Percentiles rank a stretch among this genome's conserved stretches.
phyloP scores from a whole-genome alignment of 2,113 vertebrate species.

The Aldabrachelys gigantea region DNA sequence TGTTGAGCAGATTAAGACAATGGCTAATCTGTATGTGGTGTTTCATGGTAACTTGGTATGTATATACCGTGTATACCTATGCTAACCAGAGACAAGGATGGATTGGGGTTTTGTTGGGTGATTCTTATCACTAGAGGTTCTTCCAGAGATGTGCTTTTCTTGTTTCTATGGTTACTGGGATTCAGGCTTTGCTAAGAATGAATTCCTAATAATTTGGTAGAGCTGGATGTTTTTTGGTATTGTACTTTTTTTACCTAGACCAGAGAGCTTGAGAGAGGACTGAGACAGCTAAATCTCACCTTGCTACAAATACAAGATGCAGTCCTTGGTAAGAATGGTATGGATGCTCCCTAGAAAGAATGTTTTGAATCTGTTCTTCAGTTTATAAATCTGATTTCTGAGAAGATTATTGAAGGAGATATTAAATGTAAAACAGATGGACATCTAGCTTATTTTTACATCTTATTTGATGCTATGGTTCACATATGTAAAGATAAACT shows the following conservation, averaged over 20 bases:
- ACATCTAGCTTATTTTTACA: not conserved
- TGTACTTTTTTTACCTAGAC: not conserved
- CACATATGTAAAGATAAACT: not conserved
- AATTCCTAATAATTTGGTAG: not conserved
- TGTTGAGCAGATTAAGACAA: not conserved
- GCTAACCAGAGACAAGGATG: not conserved
- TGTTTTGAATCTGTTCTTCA: not conserved
- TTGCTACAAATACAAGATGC: not conserved
- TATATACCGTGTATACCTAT: not conserved
- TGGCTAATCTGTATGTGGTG: not conserved
- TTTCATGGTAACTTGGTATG: not conserved
- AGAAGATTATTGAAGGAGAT: not conserved
- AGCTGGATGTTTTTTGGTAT: not conserved
- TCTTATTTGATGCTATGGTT: not conserved
- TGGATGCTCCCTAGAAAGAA: not conserved
- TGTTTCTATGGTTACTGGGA: not conserved
- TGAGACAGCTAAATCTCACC: not conserved
- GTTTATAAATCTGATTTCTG: not conserved
- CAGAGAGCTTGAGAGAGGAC: not conserved
- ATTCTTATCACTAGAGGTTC: not conserved
- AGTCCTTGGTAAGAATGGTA: not conserved
- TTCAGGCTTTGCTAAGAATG: not conserved
- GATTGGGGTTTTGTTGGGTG: not conserved
- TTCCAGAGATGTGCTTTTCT: not conserved
- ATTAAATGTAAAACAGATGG: not conserved